Conservation (phyloP, 2,797 vertebrate genomes). For the Artibeus lituratus region DNA sequence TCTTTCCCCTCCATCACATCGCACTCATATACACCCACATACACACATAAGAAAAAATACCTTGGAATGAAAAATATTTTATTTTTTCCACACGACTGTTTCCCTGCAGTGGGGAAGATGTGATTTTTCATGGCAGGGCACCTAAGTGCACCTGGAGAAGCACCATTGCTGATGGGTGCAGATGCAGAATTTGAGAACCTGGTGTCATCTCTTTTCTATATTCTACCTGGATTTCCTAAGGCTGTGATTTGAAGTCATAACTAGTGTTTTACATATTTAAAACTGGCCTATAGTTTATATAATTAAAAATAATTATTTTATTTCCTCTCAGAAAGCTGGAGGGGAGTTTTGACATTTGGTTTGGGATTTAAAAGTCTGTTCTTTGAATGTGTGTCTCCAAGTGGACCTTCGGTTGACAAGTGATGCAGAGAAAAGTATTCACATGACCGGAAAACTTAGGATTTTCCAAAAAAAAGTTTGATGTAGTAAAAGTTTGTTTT, state of each 20-base stretch:
- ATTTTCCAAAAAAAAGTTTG: background rate
- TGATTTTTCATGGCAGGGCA: background rate
- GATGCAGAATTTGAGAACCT: background rate
- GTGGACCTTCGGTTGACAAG: conserved; percentile 43
- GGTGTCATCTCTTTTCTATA: background rate
- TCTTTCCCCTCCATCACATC: background rate
- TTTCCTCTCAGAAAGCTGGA: background rate
- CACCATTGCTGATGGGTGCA: background rate
- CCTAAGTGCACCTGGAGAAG: background rate
- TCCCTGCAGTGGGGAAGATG: background rate
- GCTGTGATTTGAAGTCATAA: background rate
- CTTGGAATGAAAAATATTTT: background rate
- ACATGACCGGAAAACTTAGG: background rate
- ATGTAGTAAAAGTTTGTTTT: conserved; percentile 28
- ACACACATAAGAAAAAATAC: background rate
- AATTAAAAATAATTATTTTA: conserved; percentile 1
- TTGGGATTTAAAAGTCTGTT: background rate
- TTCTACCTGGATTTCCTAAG: background rate
- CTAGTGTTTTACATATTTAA: background rate
- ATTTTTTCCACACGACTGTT: background rate
- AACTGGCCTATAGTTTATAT: background rate
- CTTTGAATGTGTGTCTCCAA: background rate
- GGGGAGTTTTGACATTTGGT: background rate
- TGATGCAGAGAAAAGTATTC: background rate
- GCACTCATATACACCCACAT: too few relatives aligned